Percentiles rank a stretch among this genome's conserved stretches.
These are phyloP conservation scores for Schizopygopsis malacanthus DNA, from an alignment of 2,797 vertebrate genomes.

Conservation along the genomic window DNA sequence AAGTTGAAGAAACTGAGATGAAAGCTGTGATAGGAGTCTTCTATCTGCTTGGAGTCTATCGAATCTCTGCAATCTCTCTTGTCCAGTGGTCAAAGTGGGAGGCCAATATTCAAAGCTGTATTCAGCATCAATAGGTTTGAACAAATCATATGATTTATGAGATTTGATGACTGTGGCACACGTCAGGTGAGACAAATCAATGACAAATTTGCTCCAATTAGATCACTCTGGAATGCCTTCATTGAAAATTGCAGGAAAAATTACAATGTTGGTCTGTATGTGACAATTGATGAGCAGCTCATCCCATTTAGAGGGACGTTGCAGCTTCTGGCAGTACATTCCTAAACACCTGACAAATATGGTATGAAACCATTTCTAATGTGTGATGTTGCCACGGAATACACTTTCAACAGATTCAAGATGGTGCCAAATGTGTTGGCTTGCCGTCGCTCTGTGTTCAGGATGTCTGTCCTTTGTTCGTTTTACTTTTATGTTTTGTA, in stretches of 20 bases:
- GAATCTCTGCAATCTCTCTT: not conserved
- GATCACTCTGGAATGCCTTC: not conserved
- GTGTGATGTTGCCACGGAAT: not conserved
- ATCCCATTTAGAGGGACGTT: not conserved
- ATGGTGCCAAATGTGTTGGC: no score
- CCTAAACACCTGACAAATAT: not conserved
- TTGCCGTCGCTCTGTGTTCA: no score
- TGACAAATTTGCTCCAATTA: not conserved
- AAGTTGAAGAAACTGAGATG: no score
- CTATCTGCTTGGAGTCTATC: not conserved
- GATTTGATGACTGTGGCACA: no score
- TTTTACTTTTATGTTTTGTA: no score
- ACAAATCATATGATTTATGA: no score
- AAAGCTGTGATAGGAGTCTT: not conserved
- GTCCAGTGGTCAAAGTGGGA: not conserved
- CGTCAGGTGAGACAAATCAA: not conserved
- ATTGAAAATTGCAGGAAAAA: not conserved
- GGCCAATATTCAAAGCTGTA: no score
- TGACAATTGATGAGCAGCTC: not conserved
- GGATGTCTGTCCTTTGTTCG: no score
- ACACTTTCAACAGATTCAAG: not conserved
- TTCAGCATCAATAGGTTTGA: no score
- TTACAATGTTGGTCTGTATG: not conserved
- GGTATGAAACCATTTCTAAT: not conserved
- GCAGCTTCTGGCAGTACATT: not conserved